Percentiles rank a stretch among this genome's conserved stretches.
Evolutionary conservation across 2,888 invertebrate species (phyloP).

Genomic region (Hofmannophila pseudospretella): DNA sequence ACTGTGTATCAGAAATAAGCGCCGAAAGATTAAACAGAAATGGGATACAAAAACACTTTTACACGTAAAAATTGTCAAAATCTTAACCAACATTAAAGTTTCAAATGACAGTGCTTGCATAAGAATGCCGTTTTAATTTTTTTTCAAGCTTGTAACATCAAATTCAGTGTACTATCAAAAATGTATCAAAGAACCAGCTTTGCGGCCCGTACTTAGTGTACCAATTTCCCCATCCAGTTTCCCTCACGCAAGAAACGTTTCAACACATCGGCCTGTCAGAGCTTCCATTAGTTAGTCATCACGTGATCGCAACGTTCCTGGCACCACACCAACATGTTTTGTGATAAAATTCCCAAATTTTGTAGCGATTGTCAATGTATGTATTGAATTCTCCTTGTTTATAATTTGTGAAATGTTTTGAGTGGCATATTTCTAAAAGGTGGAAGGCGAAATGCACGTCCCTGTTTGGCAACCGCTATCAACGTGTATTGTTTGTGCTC

Average conservation of each 20-base stretch:
- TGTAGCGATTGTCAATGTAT: conserved; percentile 8
- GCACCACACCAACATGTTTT: conserved; percentile 36
- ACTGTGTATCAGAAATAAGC: too few relatives aligned
- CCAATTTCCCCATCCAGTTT: not conserved
- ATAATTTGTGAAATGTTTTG: not conserved
- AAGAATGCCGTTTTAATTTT: too few relatives aligned
- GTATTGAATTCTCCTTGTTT: not conserved
- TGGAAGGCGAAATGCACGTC: conserved; percentile 24
- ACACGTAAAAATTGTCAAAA: too few relatives aligned
- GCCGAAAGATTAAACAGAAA: too few relatives aligned
- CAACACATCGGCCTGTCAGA: conserved; percentile 22
- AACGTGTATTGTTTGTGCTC: conserved; percentile 40
- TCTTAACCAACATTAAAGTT: too few relatives aligned
- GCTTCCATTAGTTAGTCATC: conserved; percentile 31
- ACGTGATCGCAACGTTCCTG: conserved; percentile 29
- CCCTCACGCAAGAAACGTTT: conserved; percentile 16
- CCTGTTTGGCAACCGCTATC: conserved; percentile 33
- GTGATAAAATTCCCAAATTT: conserved; percentile 12
- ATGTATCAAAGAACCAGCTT: not conserved
- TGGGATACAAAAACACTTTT: too few relatives aligned
- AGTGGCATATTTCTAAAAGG: not conserved
- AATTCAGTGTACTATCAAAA: too few relatives aligned
- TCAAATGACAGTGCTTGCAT: too few relatives aligned
- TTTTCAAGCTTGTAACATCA: too few relatives aligned
- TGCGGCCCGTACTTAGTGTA: not conserved